A percentile compares a stretch with the other conserved stretches of the same genome.
phyloP scores from a whole-genome alignment of 2,888 invertebrate species.

The Oscheius sp. region DNA sequence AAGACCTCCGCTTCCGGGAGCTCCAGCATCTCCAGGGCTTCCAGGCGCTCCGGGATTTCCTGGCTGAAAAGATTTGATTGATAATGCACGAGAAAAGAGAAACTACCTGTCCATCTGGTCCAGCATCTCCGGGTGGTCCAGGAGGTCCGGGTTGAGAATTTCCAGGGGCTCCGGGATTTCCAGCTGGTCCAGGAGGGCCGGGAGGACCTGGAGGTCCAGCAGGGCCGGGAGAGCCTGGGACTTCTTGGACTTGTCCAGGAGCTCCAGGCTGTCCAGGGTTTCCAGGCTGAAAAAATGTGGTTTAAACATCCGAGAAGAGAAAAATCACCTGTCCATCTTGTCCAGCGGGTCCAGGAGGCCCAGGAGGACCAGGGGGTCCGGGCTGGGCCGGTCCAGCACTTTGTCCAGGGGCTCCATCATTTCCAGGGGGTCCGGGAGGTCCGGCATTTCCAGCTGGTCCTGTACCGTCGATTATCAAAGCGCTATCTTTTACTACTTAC shows the following conservation, averaged over 20 bases:
- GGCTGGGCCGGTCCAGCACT: slow-evolving; percentile 74
- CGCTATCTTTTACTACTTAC: too few relatives aligned
- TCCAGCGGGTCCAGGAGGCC: slow-evolving; percentile 60
- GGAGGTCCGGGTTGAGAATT: slow-evolving; percentile 58
- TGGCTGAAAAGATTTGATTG: too few relatives aligned
- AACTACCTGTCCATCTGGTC: too few relatives aligned
- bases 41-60: slow-evolving; percentile 50
- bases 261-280: slow-evolving; percentile 59
- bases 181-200: slow-evolving; percentile 62
- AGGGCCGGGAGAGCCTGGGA: slow-evolving; percentile 55
- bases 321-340: slow-evolving; percentile 45
- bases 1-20: slow-evolving; percentile 7
- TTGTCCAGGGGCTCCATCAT: slow-evolving; percentile 56
- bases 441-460: slow-evolving; percentile 61
- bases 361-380: slow-evolving; percentile 63
- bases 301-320: too few relatives aligned
- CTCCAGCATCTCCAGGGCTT: slow-evolving; percentile 42
- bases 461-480: too few relatives aligned
- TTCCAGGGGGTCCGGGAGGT: slow-evolving; percentile 78
- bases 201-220: slow-evolving; percentile 55
- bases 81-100: too few relatives aligned
- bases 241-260: slow-evolving; percentile 57
- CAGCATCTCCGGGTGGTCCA: slow-evolving; percentile 55
- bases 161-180: slow-evolving; percentile 55
- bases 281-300: slow-evolving; percentile 40